Evolutionary conservation across 2,113 vertebrate genomes (phyloP).

Genomic region (Coregonus clupeaformis): DNA sequence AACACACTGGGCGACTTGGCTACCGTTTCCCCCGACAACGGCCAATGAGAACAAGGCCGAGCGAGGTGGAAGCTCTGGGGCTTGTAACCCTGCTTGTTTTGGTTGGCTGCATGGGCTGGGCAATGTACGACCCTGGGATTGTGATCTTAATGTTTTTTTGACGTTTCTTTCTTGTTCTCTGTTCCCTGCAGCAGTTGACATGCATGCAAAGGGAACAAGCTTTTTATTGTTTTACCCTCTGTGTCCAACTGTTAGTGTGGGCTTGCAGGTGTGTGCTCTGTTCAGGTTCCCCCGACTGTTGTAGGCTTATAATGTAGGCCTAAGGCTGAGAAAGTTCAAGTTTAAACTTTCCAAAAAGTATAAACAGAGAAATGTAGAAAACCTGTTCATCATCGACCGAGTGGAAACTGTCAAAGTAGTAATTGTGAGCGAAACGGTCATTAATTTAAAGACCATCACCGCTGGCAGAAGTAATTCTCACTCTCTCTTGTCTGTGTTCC

Average conservation of each 20-base stretch:
- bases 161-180: background rate
- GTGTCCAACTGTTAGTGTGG: no score
- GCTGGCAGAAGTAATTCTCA: conserved; percentile 18
- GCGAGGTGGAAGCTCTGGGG: conserved; percentile 32
- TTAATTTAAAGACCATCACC: conserved; percentile 51
- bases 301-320: background rate
- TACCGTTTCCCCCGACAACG: conserved; percentile 31
- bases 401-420: conserved; percentile 32
- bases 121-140: conserved; percentile 54
- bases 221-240: background rate
- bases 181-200: conserved; percentile 37
- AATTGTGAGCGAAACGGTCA: conserved; percentile 43
- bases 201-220: conserved; percentile 34
- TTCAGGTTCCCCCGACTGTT: no score
- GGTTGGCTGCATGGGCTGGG: conserved; percentile 54
- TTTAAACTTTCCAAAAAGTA: conserved; percentile 31
- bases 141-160: conserved; percentile 26
- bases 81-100: conserved; percentile 51
- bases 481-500: conserved; percentile 6
- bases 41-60: conserved; percentile 47
- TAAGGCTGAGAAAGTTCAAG: background rate
- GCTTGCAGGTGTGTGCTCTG: no score
- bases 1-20: conserved; percentile 45
- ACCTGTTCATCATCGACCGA: conserved; percentile 7
- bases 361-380: conserved; percentile 35